Evolutionary conservation across 2,888 invertebrate genomes (phyloP).

Genomic region (Ectobius pallidus): DNA sequence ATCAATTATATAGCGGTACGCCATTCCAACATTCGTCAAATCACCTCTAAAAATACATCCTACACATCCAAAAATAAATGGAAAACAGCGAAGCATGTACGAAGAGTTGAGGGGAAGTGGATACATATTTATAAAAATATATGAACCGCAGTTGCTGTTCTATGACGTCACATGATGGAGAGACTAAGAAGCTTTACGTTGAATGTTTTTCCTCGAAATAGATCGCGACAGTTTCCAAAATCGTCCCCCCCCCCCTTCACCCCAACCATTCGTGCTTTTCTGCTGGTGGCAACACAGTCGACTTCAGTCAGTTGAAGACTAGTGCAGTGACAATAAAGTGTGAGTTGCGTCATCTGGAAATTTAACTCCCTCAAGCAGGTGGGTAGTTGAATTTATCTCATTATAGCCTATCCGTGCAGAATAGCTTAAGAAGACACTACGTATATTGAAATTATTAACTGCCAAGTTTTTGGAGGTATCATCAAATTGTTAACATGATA

Average conservation of each 20-base stretch:
- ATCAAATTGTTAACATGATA: too few species aligned
- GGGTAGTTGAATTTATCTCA: too few species aligned
- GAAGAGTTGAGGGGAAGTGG: neutral
- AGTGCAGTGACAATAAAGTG: neutral
- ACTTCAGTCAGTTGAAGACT: neutral
- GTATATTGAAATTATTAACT: too few species aligned
- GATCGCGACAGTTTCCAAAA: conserved; percentile 6
- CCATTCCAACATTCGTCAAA: too few species aligned
- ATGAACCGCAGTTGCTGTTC: conserved; percentile 1
- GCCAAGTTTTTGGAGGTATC: too few species aligned
- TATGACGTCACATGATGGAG: conserved; percentile 9
- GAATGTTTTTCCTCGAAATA: conserved; percentile 12
- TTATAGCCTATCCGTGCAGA: too few species aligned
- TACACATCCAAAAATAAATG: neutral
- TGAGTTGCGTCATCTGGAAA: neutral
- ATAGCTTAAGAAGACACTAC: too few species aligned
- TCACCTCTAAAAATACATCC: conserved; percentile 1
- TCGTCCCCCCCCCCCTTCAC: neutral
- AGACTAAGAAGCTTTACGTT: conserved; percentile 1
- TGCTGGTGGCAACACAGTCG: neutral
- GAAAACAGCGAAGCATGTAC: neutral
- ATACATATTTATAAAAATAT: neutral
- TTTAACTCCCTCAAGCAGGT: too few species aligned
- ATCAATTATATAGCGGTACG: too few species aligned
- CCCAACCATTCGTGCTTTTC: too few species aligned